Base-by-base conservation (phyloP, 2,888 invertebrate genomes). In the Acrobasis repandana region DNA sequence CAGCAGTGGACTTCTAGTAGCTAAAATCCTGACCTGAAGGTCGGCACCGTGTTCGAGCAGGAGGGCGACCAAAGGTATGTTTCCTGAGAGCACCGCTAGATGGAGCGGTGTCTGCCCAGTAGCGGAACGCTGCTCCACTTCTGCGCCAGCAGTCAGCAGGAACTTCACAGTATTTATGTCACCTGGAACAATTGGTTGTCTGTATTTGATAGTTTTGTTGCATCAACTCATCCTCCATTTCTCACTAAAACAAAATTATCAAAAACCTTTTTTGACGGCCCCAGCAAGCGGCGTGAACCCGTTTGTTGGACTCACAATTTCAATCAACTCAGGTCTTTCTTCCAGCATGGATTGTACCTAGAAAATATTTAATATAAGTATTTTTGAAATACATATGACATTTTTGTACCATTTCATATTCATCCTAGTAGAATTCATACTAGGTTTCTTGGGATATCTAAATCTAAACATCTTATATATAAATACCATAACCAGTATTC, bases 271-370 rank as follows among this genome's bases (percentile, higher is more conserved):
- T 61, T 86, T 82, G 8, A 93, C 83, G 3, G 93, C 93, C n/a
- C 92, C 91, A 8, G 91, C 85, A 46, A 94, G 84, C 0, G 94
- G 93, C 0, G 93, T 93, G 71, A 89, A 89, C 0, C 92, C 90
- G 57, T 86, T 90, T 62, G 71, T 75, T 0, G 83, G 82, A 72
- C 93, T 93, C 67, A 90, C 79, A 1, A 86, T 80, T 46, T 87
- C 88, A 8, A 94, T 73, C 58, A 94, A 75, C 14, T 80, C 75
- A 0, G 93, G 93, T 2, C 93, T 75, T 65, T 90, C 89, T 1
- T 88, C 88, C 20, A 90, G 62, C 89, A 92, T 88, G 20, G 75
- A 69, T 61, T 89, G 89, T 1, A 90, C 76, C 90, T 91, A 20
- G 34, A 14, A 14, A 14, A 38, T 14, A 38, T 20, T 38, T 10